These are phyloP conservation scores for Fragum sueziense DNA, from an alignment of 2,888 invertebrate genomes.

Conservation along the genomic window DNA sequence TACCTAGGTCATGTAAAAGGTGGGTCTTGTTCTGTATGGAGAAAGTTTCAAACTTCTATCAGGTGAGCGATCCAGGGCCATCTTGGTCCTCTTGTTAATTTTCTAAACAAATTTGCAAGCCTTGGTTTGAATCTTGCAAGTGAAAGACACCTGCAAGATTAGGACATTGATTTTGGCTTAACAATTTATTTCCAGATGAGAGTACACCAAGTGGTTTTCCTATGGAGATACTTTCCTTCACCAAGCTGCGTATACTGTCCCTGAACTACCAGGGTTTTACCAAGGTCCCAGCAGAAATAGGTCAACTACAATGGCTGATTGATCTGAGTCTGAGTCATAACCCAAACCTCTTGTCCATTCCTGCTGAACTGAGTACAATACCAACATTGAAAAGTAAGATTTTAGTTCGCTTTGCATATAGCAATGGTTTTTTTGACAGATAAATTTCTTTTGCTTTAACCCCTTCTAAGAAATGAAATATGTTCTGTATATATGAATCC, in stretches of 20 bases:
- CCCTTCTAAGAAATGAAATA: neutral
- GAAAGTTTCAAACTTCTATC: too few species aligned
- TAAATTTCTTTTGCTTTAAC: neutral
- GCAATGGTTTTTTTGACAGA: too few species aligned
- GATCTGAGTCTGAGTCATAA: constrained; percentile 71
- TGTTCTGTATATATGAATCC: too few species aligned
- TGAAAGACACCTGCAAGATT: too few species aligned
- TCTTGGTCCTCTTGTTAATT: too few species aligned
- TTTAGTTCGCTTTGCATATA: too few species aligned
- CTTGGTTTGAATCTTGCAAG: too few species aligned
- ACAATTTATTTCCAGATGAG: constrained; percentile 72
- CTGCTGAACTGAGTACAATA: constrained; percentile 70
- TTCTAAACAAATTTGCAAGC: too few species aligned
- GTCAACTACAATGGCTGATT: constrained; percentile 65
- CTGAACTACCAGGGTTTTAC: constrained; percentile 76
- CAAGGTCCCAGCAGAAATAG: constrained; percentile 74
- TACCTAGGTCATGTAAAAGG: too few species aligned
- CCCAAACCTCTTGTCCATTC: constrained; percentile 71
- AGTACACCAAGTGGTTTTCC: constrained; percentile 73
- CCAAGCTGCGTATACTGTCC: constrained; percentile 68
- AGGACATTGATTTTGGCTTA: too few species aligned
- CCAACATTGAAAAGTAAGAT: constrained; percentile 69
- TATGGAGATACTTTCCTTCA: constrained; percentile 69
- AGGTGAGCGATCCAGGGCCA: too few species aligned
- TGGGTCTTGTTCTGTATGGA: too few species aligned